Evolutionary conservation across 2,888 invertebrate genomes (phyloP), one percentile per base, ranked within the genome.

Genomic region (Pterostichus niger): DNA sequence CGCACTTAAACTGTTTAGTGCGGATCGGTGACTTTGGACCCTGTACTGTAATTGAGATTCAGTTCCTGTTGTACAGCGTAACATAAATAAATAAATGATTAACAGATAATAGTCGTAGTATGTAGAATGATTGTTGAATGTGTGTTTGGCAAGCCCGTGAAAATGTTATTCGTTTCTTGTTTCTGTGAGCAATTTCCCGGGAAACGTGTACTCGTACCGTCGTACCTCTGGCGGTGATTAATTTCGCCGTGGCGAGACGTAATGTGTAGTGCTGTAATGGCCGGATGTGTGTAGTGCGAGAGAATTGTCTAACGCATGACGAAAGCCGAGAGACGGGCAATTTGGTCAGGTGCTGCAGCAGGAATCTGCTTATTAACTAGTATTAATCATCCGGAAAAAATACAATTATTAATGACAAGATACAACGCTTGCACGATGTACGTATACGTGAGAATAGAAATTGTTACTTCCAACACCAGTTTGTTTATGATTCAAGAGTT

Each of bases 351-450:
- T 73, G 73, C 31, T 44, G 49, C 11, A 6, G 44, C 68, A 17
- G 73, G 73, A 73, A 44, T 73, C 73, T 73, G 46, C 73, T 73
- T 73, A 73, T 73, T 73, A 73, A 73, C 46, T 46, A 24, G 73
- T 46, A 73, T 73, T 73, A 73, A 73, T 73, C 73, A 73, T 3
- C 6, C 9, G 73, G 24, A 73, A 73, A 73, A 73, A 73, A 44
- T 73, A 31, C 24, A 15, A 49, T 73, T 73, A 73, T 49, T 73
- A 49, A 64, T 64, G 64, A 40, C 64, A 64, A 33, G 35, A 15
- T 35, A 33, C 59, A 64, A 1, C 17, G 15, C n/a, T 2, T 35
- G 35, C 7, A 35, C 11, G 11, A 11, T 17, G 10, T 31, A 31
- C 24, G 31, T 59, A 9, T 7, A 35, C 40, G 61, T 31, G 31